Evolutionary conservation across 2,113 vertebrate species (phyloP).

Genomic region (Dolichallabes microphthalmus): DNA sequence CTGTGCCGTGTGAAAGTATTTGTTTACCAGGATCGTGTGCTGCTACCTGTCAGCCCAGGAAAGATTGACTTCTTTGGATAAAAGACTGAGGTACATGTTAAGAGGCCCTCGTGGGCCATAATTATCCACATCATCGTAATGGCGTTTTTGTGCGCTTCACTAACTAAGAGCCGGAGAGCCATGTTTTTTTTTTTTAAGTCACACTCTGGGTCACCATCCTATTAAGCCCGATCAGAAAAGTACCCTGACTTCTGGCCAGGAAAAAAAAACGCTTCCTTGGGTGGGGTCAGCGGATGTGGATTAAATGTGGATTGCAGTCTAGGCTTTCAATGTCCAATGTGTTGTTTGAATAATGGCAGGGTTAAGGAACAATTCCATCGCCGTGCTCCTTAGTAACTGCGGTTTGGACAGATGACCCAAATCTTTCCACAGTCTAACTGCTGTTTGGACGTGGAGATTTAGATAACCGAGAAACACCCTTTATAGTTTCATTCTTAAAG

Average conservation of each 20-base stretch:
- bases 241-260: conserved; percentile 60
- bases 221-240: conserved; percentile 63
- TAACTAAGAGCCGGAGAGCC: conserved; percentile 75
- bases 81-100: conserved; percentile 86
- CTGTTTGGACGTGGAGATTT: conserved; percentile 18
- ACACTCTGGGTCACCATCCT: conserved; percentile 71
- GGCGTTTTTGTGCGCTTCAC: conserved; percentile 79
- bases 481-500: conserved; percentile 10
- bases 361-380: conserved; percentile 14
- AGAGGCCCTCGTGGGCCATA: conserved; percentile 79
- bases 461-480: conserved; percentile 24
- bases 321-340: conserved; percentile 48
- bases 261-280: conserved; percentile 54
- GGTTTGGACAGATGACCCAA: conserved; percentile 34
- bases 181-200: conserved; percentile 73
- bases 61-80: conserved; percentile 89
- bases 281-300: conserved; percentile 64
- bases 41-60: conserved; percentile 86
- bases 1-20: conserved; percentile 90
- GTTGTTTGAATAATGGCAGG: conserved; percentile 45
- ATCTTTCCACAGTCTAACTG: conserved; percentile 32
- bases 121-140: conserved; percentile 86
- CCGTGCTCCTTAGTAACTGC: conserved; percentile 13
- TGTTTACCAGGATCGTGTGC: conserved; percentile 96
- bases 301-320: conserved; percentile 59